Percentiles rank a stretch among this genome's conserved stretches.
phyloP scores from a whole-genome alignment of 2,113 vertebrate genomes.

The Triplophysa tibetana region DNA sequence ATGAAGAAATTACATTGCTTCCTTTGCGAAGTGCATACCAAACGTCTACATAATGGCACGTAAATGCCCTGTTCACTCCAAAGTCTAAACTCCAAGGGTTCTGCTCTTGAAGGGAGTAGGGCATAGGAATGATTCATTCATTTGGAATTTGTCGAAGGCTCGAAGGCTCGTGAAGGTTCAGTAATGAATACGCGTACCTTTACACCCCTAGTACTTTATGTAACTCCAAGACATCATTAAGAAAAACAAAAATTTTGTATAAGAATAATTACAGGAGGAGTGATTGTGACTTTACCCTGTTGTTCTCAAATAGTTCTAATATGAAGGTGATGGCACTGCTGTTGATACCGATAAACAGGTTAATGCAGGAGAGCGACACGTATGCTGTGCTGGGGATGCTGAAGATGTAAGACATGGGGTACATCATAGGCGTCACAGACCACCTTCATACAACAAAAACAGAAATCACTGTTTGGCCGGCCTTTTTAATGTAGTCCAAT shows the following conservation, averaged over 20 bases:
- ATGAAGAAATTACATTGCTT: too few relatives aligned
- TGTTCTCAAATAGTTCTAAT: slow-evolving; percentile 93
- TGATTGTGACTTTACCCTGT: slow-evolving; percentile 73
- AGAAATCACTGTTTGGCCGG: background rate
- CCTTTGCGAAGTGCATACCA: too few relatives aligned
- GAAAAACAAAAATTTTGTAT: background rate
- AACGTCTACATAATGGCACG: too few relatives aligned
- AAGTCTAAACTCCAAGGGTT: too few relatives aligned
- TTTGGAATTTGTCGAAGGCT: too few relatives aligned
- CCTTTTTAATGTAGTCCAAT: background rate
- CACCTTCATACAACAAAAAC: slow-evolving; percentile 75
- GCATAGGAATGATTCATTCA: too few relatives aligned
- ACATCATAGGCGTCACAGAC: slow-evolving; percentile 98
- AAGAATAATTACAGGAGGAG: background rate
- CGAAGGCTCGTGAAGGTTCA: too few relatives aligned
- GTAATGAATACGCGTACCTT: too few relatives aligned
- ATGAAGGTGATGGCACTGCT: slow-evolving; percentile 94
- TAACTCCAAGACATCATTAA: background rate
- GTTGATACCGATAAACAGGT: slow-evolving; percentile 96
- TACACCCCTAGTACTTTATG: too few relatives aligned
- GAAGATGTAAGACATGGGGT: slow-evolving; percentile 91
- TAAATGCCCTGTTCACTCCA: too few relatives aligned
- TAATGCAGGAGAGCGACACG: slow-evolving; percentile 91
- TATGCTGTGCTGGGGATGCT: slow-evolving; percentile 93
- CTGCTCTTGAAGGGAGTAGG: too few relatives aligned